Evolutionary conservation across 1,140 invertebrate species (phyloP).

Genomic region (Magallana gigas): DNA sequence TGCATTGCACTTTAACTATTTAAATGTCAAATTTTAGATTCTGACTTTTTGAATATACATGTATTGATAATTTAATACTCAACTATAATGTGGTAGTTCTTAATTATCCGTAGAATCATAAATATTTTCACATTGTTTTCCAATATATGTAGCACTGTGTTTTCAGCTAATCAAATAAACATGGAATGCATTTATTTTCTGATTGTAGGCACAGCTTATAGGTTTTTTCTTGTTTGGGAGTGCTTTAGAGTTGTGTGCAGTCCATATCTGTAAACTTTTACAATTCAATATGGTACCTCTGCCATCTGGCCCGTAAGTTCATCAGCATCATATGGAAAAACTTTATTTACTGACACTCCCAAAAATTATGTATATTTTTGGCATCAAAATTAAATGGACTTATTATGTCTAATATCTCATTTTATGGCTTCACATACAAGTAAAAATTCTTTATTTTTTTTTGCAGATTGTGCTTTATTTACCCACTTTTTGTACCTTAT

Average conservation of each 20-base stretch:
- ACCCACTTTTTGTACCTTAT: conserved; percentile 77
- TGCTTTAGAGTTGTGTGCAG: conserved; percentile 63
- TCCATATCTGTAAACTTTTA: conserved; percentile 57
- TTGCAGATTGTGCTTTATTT: conserved; percentile 71
- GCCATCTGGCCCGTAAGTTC: conserved; percentile 71
- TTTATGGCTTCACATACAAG: too few species aligned
- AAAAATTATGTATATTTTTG: conserved; percentile 40
- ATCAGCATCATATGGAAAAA: not conserved
- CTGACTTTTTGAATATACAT: too few species aligned
- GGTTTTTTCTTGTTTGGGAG: conserved; percentile 73
- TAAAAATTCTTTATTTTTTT: not conserved
- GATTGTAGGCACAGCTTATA: conserved; percentile 79
- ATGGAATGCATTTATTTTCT: not conserved
- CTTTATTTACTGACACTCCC: not conserved
- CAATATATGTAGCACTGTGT: too few species aligned
- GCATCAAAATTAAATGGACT: conserved; percentile 41
- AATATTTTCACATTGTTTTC: too few species aligned
- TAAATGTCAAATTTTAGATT: too few species aligned
- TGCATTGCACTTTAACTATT: too few species aligned
- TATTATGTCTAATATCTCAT: too few species aligned
- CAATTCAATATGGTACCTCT: conserved; percentile 62
- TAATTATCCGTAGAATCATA: too few species aligned
- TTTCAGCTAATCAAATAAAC: too few species aligned
- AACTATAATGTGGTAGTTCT: too few species aligned
- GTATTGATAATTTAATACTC: too few species aligned